These are phyloP conservation scores for Pandemis cinnamomeana DNA, from an alignment of 2,888 invertebrate species.

Conservation along the genomic window DNA sequence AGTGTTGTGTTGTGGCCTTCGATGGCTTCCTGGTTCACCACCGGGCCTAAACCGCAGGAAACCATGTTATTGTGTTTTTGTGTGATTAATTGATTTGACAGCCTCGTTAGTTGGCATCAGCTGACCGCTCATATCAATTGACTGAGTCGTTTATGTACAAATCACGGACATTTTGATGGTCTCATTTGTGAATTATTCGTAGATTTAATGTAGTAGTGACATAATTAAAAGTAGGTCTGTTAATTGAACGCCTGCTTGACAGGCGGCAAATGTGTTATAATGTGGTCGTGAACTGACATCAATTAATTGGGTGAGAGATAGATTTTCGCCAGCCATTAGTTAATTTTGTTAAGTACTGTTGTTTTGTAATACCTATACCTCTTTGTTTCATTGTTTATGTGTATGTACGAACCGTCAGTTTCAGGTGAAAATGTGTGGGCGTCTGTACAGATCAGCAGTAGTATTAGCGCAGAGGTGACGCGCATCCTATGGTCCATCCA, in stretches of 20 bases:
- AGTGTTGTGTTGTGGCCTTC: slow-evolving; percentile 82
- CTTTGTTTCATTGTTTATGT: neutral
- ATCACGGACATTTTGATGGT: neutral
- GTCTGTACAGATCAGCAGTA: slow-evolving; percentile 68
- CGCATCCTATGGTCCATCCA: slow-evolving; percentile 83
- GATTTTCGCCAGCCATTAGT: neutral
- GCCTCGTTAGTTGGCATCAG: slow-evolving; percentile 21
- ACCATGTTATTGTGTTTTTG: slow-evolving; percentile 14
- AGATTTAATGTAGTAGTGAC: neutral
- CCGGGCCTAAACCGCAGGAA: slow-evolving; percentile 71
- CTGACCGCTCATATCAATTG: slow-evolving; percentile 10
- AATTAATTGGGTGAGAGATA: slow-evolving; percentile 3
- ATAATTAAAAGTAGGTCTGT: neutral
- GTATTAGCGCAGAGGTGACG: slow-evolving; percentile 72
- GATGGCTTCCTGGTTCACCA: slow-evolving; percentile 80
- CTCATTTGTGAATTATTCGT: neutral
- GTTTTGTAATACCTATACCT: neutral
- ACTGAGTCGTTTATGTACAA: slow-evolving; percentile 19
- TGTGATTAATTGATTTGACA: slow-evolving; percentile 18
- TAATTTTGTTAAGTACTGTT: neutral
- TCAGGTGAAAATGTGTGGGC: slow-evolving; percentile 73
- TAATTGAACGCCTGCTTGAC: slow-evolving; percentile 4
- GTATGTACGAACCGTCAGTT: slow-evolving; percentile 67
- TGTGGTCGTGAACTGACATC: slow-evolving; percentile 3
- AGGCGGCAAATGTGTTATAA: neutral